Evolutionary conservation across 2,113 vertebrate species (phyloP), one percentile per base, ranked within the genome.

Genomic region (Rynchops niger): DNA sequence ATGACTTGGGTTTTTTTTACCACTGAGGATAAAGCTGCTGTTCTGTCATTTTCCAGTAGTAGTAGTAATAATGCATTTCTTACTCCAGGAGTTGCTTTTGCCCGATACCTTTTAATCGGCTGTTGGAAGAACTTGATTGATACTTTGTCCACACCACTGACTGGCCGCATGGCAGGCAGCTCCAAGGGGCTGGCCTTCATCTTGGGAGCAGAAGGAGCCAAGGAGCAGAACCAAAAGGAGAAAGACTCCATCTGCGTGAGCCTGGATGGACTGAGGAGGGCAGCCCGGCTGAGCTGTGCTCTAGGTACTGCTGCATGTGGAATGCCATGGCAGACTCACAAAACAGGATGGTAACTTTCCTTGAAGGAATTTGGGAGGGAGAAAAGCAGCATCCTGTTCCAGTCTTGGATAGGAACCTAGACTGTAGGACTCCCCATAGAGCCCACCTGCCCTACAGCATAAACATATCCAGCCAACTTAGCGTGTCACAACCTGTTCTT

Each of bases 91-190:
- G 96, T 98, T 45, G 98, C 99, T 23, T 99, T 99, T 97, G 98
- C 99, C 9, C 99, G 99, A 82, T 99, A 99, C 91, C 98, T 99
- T 96, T 98, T 99, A 95, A 99, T 99, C 1, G 99, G 99, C 49
- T 99, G 99, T 96, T 99, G 99, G 99, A 99, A 99, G 97, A 99
- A 99, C 98, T 94, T 99, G 97, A 99, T 99, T 5, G 99, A 99
- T 52, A 99, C 99, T 7, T 98, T 99, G 89, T 99, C 99, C 32
- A 99, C 99, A 3, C 99, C 99, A 0, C 98, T 99, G 91, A 99
- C 99, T 1, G 99, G 99, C 9, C 99, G 99, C 56, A 99, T 99
- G 99, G 99, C 99, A 1, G 99, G 99, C 82, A 99, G 99, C 97
- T 99, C 99, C 84, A 99, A 98, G 91, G 99, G 99, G 7, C 97